Percentiles rank a stretch among this genome's conserved stretches.
Conservation (phyloP, 1,140 invertebrate genomes). For the Armadillidium nasatum region DNA sequence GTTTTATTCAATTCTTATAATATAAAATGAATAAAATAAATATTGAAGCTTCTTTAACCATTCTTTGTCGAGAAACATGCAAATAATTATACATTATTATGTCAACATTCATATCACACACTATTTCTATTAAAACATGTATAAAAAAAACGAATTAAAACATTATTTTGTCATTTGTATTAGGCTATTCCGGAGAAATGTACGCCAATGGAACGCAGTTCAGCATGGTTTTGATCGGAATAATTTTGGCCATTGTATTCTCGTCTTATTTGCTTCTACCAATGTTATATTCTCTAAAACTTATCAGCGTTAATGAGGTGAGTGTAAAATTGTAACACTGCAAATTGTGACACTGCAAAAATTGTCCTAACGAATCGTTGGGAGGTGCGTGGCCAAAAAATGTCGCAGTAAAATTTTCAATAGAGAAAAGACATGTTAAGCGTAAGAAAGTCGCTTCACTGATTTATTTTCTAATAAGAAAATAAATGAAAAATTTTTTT, state of each 20-base stretch:
- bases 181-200: constrained; percentile 19
- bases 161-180: neutral
- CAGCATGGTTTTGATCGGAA: constrained; percentile 7
- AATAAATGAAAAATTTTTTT: too few relatives aligned
- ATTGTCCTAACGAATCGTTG: too few relatives aligned
- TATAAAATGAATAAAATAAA: too few relatives aligned
- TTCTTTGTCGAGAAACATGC: neutral
- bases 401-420: too few relatives aligned
- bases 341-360: too few relatives aligned
- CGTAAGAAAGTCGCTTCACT: too few relatives aligned
- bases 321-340: neutral
- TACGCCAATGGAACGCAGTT: constrained; percentile 16
- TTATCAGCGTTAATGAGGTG: constrained; percentile 17
- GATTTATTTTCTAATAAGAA: too few relatives aligned
- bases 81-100: neutral
- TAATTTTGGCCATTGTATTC: neutral
- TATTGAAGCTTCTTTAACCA: too few relatives aligned
- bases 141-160: too few relatives aligned
- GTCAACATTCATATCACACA: neutral
- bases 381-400: too few relatives aligned
- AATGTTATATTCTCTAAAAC: constrained; percentile 21
- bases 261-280: constrained; percentile 11
- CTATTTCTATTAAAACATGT: neutral
- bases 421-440: too few relatives aligned
- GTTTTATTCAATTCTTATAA: too few relatives aligned